Evolutionary conservation across 2,888 invertebrate genomes (phyloP), one percentile per base, ranked within the genome.

Genomic region (Nomada fabriciana): DNA sequence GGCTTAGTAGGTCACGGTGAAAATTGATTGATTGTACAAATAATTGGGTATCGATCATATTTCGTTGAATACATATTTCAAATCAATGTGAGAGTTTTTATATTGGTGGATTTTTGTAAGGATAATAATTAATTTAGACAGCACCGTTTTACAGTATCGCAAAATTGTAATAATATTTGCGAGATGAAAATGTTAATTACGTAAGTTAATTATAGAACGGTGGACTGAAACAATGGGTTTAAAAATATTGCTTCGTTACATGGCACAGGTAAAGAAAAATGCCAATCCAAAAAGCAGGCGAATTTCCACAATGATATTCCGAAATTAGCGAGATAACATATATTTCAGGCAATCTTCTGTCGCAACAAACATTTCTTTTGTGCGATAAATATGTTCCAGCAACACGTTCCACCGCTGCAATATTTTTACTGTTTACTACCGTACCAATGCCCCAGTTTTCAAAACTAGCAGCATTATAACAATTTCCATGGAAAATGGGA

Each of bases 241-340:
- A 36, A 36, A 7, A 36, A 36, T 36, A 36, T 36, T 36, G 36
- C 36, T 5, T 36, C 36, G 36, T 36, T 36, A 36, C 36, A 7
- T 1, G 36, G 36, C 5, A 36, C 36, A 7, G 36, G 7, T 0
- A 20, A 18, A 3, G 53, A n/a, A 53, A n/a, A 53, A 23, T n/a
- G 25, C 9, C 18, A 50, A 50, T 36, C 36, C 9, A 61, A 61
- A 3, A 65, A 50, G 67, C 15, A 36, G n/a, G 52, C 13, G 53
- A 53, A 53, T 55, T 73, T 67, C 20, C 29, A 20, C 23, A 20
- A 42, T 70, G 29, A 55, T 55, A 25, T 52, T 70, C 57, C 65
- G 55, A 55, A 81, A 67, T 81, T 57, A 78, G 42, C 47, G 53
- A 36, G 78, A 82, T 77, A 76, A 72, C 68, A 36, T 20, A 52